Conservation (phyloP, 2,888 invertebrate species). For the Leptarthrus brevirostris region DNA sequence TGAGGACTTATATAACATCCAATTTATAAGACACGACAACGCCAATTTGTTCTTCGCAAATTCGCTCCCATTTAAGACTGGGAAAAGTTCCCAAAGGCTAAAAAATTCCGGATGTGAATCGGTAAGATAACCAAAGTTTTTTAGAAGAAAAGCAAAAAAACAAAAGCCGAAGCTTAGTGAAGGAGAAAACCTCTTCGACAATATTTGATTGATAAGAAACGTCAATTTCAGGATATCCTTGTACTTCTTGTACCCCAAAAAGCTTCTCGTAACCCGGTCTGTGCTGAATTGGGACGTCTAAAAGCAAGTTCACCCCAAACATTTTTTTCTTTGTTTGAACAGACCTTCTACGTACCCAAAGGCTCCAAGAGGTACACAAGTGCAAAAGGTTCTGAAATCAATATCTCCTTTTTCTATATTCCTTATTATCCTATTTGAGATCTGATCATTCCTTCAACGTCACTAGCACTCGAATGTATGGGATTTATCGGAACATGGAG, state of each 20-base stretch:
- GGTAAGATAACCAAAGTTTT: conserved; percentile 42
- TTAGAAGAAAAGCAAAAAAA: conserved; percentile 26
- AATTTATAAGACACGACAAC: conserved; percentile 29
- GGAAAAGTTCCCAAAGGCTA: conserved; percentile 31
- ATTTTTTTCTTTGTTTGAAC: conserved; percentile 16
- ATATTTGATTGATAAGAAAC: conserved; percentile 46
- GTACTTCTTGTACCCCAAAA: conserved; percentile 20
- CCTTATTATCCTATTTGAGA: conserved; percentile 38
- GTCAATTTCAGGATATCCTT: conserved; percentile 40
- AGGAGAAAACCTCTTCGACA: conserved; percentile 37
- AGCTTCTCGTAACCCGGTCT: conserved; percentile 3
- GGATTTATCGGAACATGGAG: conserved; percentile 36
- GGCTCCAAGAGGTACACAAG: background rate
- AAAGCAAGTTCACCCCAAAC: conserved; percentile 8
- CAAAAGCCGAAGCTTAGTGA: conserved; percentile 42
- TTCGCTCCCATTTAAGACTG: background rate
- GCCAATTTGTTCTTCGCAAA: conserved; percentile 13
- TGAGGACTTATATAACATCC: background rate
- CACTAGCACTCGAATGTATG: conserved; percentile 5
- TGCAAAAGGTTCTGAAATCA: conserved; percentile 7
- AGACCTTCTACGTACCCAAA: conserved; percentile 28
- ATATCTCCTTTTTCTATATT: conserved; percentile 4
- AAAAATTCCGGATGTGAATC: conserved; percentile 24
- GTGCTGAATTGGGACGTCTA: background rate
- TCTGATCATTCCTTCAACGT: conserved; percentile 39